These are phyloP conservation scores for Caenorhabditis sp. DNA, from an alignment of 2,888 invertebrate genomes.

Conservation along the genomic window DNA sequence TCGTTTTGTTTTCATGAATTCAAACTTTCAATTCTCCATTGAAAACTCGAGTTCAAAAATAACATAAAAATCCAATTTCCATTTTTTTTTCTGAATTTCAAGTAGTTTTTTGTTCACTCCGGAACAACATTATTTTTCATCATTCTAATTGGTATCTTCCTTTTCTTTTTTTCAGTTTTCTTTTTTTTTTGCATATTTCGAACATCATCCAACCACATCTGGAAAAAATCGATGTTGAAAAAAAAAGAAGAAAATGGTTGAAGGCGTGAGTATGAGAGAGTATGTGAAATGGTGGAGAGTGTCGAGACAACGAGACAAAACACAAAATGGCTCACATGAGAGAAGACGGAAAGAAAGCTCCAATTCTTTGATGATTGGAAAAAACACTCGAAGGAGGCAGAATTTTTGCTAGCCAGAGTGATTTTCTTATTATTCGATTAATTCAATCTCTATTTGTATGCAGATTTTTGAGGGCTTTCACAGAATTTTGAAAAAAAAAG, in stretches of 20 bases:
- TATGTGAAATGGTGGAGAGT: background rate
- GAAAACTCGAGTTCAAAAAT: no score
- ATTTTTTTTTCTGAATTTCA: background rate
- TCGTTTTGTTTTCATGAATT: no score
- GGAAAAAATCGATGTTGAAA: background rate
- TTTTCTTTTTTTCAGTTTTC: background rate
- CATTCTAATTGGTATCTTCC: background rate
- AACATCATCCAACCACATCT: background rate
- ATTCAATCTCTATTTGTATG: background rate
- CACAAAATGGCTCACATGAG: background rate
- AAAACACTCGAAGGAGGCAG: background rate
- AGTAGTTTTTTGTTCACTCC: background rate
- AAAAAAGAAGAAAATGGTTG: background rate
- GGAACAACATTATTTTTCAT: background rate
- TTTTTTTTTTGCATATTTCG: background rate
- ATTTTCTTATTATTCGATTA: background rate
- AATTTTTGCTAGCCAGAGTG: background rate
- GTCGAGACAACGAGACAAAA: background rate
- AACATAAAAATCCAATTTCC: background rate
- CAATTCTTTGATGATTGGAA: background rate
- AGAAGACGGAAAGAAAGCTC: background rate
- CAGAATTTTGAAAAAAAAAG: no score
- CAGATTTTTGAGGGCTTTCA: background rate
- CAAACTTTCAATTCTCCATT: no score
- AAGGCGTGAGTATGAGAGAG: slow-evolving; percentile 2